Evolutionary conservation across 2,113 vertebrate species (phyloP).

Genomic region (Cariama cristata): DNA sequence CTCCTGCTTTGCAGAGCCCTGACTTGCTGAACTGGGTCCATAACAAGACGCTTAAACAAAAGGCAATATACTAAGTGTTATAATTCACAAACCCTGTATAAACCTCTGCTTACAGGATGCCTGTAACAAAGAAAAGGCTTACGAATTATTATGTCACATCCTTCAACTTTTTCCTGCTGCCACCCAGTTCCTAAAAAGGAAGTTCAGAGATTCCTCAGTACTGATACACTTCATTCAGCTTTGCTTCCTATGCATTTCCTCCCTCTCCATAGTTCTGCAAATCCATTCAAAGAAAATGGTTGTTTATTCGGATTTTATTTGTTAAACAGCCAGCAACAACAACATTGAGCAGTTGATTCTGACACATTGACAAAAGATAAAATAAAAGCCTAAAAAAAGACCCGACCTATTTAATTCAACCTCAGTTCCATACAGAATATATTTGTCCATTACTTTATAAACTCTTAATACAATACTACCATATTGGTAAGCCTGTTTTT

Average conservation of each 20-base stretch:
- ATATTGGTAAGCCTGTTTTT: neutral
- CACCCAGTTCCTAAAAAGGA: neutral
- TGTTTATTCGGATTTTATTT: neutral
- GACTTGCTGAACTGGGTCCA: neutral
- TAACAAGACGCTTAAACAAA: neutral
- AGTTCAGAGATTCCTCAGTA: neutral
- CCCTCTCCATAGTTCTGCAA: neutral
- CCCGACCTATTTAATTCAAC: neutral
- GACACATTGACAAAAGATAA: neutral
- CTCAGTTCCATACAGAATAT: neutral
- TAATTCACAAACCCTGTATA: neutral
- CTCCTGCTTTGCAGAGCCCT: neutral
- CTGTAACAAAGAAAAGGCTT: neutral
- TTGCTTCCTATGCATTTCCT: neutral
- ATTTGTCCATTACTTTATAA: neutral
- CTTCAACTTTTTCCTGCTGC: slow-evolving; percentile 15
- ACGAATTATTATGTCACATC: neutral
- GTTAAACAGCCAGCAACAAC: neutral
- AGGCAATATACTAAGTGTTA: neutral
- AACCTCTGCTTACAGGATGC: slow-evolving; percentile 12
- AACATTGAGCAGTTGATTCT: neutral
- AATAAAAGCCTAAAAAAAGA: neutral
- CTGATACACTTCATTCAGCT: neutral
- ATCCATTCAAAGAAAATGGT: neutral
- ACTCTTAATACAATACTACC: neutral